Conservation (phyloP, 2,888 invertebrate genomes). For the Tipula vernalis region DNA sequence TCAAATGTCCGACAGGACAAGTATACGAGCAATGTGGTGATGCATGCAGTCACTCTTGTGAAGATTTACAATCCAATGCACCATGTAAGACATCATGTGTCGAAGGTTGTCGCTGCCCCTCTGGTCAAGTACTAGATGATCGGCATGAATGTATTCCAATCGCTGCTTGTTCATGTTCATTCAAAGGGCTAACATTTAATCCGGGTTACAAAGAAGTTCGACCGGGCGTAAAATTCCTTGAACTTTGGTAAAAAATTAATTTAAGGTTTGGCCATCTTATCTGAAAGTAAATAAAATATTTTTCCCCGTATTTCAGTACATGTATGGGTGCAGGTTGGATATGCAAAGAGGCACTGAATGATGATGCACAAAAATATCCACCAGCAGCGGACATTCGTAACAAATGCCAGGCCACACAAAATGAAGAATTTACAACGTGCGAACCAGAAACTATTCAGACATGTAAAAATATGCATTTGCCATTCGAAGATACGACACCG, state of each 20-base stretch:
- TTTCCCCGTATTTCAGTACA: conserved; percentile 35
- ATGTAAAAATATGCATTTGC: conserved; percentile 73
- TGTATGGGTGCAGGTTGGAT: conserved; percentile 62
- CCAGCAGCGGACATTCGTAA: conserved; percentile 48
- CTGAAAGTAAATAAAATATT: background rate
- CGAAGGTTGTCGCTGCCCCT: conserved; percentile 83
- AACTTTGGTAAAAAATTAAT: conserved; percentile 48
- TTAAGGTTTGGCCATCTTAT: background rate
- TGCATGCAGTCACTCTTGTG: conserved; percentile 64
- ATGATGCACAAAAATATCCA: conserved; percentile 51
- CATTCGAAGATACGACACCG: conserved; percentile 38
- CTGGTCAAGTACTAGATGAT: conserved; percentile 59
- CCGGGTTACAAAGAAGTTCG: conserved; percentile 66
- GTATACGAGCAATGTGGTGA: conserved; percentile 76
- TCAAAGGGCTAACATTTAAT: conserved; percentile 57
- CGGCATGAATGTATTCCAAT: conserved; percentile 58
- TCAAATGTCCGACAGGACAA: conserved; percentile 67
- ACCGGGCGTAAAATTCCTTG: conserved; percentile 50
- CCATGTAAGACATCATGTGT: conserved; percentile 45
- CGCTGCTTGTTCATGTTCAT: conserved; percentile 62
- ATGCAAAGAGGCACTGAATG: conserved; percentile 49
- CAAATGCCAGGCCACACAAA: conserved; percentile 49
- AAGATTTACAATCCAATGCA: conserved; percentile 37
- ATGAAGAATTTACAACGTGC: conserved; percentile 67
- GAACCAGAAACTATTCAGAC: conserved; percentile 62